Percentiles rank a stretch among this genome's conserved stretches.
These are phyloP conservation scores for Psittacara wagleri DNA, from an alignment of 2,113 vertebrate species.

Conservation along the genomic window DNA sequence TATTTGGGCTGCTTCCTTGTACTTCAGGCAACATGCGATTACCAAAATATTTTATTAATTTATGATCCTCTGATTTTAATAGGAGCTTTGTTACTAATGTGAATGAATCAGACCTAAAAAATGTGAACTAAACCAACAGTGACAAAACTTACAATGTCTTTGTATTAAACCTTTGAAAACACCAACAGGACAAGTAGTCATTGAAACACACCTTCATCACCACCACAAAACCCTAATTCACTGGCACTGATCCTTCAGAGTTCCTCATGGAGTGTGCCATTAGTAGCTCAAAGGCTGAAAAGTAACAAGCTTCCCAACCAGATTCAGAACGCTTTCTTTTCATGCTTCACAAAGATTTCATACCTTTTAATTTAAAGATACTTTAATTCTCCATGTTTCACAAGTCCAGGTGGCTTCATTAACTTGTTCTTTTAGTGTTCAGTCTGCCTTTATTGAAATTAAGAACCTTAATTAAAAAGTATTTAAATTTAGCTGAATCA, in stretches of 20 bases:
- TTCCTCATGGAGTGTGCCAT: neutral
- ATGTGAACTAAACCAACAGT: neutral
- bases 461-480: conserved; percentile 32
- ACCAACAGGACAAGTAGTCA: neutral
- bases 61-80: neutral
- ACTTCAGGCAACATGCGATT: neutral
- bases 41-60: neutral
- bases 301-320: neutral
- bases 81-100: neutral
- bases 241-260: neutral
- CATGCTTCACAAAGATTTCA: conserved; percentile 20
- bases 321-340: neutral
- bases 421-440: neutral
- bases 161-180: neutral
- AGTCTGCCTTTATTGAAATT: conserved; percentile 2
- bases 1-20: neutral
- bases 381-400: conserved; percentile 28
- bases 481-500: conserved; percentile 45
- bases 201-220: neutral
- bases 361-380: conserved; percentile 37
- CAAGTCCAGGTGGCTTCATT: conserved; percentile 9
- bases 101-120: neutral
- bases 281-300: conserved; percentile 14
- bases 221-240: neutral
- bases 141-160: neutral